These are phyloP conservation scores for Cryptosula pallasiana DNA, from an alignment of 2,888 invertebrate species.

Conservation along the genomic window DNA sequence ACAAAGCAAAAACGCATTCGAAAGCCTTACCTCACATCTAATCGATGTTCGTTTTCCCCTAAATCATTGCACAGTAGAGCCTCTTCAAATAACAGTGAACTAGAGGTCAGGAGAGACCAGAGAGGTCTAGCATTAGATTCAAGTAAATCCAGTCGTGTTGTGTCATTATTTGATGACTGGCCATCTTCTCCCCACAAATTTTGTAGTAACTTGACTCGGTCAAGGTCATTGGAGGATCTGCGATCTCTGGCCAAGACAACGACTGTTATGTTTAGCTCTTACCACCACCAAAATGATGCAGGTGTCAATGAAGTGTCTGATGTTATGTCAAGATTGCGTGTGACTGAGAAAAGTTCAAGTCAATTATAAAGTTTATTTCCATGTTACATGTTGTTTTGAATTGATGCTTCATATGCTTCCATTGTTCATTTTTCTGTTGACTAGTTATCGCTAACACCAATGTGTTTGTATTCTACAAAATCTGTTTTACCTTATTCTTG, in stretches of 20 bases:
- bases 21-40: constrained; percentile 2
- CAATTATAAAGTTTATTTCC: too few species aligned
- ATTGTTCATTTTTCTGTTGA: too few species aligned
- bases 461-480: too few species aligned
- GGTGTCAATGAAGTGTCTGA: neutral
- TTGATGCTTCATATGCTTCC: too few species aligned
- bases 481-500: too few species aligned
- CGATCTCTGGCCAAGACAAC: constrained; percentile 12
- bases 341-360: constrained; percentile 1
- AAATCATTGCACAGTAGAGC: neutral
- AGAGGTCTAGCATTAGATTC: neutral
- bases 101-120: neutral
- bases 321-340: neutral
- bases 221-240: constrained; percentile 12
- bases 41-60: neutral
- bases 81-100: neutral
- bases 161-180: neutral
- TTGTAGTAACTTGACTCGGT: neutral
- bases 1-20: neutral
- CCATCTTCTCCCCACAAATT: neutral
- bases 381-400: too few species aligned
- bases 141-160: constrained; percentile 1
- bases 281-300: neutral
- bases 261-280: constrained; percentile 1
- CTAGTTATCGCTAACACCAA: too few species aligned